Conservation (phyloP, 2,797 vertebrate genomes). For the Chelonia mydas region DNA sequence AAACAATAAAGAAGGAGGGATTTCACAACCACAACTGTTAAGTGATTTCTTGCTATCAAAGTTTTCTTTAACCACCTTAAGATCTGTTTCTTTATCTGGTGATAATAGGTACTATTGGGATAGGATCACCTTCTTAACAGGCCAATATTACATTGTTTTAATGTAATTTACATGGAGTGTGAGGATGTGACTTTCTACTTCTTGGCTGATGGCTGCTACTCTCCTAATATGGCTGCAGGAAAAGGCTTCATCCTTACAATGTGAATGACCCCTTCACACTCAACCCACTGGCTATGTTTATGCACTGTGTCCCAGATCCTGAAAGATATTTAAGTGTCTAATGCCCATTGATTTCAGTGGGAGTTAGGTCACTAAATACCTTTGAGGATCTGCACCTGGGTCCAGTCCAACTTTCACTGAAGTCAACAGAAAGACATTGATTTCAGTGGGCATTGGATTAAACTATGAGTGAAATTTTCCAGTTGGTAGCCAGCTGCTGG, state of each 20-base stretch:
- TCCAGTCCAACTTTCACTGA: constrained; percentile 40
- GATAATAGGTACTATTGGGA: no score
- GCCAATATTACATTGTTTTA: no score
- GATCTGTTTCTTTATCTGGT: no score
- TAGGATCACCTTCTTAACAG: no score
- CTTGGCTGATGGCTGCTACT: no score
- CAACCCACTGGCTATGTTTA: constrained; percentile 16
- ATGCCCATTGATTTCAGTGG: neutral
- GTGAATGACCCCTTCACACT: constrained; percentile 25
- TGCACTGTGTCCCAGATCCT: neutral
- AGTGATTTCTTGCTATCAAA: no score
- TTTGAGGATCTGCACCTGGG: neutral
- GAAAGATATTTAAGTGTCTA: neutral
- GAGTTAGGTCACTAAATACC: neutral
- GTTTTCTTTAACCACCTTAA: no score
- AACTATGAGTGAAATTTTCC: constrained; percentile 11
- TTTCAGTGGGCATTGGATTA: constrained; percentile 5
- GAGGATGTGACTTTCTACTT: no score
- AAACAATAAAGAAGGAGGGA: no score
- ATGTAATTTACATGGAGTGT: no score
- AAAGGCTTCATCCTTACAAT: neutral
- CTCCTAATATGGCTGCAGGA: no score
- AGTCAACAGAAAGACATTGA: constrained; percentile 38
- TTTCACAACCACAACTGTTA: no score
- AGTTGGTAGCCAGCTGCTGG: neutral